Percentiles rank a stretch among this genome's conserved stretches.
These are phyloP conservation scores for Notodonta dromedarius DNA, from an alignment of 2,888 invertebrate genomes.

Conservation along the genomic window DNA sequence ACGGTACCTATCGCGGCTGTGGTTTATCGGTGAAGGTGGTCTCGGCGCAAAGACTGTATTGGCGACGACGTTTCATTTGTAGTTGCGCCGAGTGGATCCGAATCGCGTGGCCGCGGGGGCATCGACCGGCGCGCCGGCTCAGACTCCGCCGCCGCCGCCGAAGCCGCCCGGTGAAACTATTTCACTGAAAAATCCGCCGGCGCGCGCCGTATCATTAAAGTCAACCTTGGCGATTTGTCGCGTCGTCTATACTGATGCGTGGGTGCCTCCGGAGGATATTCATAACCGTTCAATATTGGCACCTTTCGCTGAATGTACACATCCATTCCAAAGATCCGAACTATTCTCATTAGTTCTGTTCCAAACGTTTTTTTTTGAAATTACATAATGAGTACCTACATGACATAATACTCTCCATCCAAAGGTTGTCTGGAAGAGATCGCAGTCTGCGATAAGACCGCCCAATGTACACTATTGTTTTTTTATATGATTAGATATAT, in stretches of 20 bases:
- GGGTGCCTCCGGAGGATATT: constrained; percentile 72
- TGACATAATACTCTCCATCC: no score
- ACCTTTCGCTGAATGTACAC: constrained; percentile 59
- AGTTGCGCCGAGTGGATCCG: constrained; percentile 66
- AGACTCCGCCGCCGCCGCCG: constrained; percentile 78
- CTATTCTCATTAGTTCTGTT: constrained; percentile 28
- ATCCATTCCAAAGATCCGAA: constrained; percentile 37
- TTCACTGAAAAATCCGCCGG: constrained; percentile 80
- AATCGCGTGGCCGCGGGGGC: constrained; percentile 77
- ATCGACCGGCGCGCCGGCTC: constrained; percentile 80
- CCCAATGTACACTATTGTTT: no score
- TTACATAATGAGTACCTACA: not conserved
- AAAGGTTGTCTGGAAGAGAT: no score
- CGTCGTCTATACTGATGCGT: constrained; percentile 75
- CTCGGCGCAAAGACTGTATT: constrained; percentile 35
- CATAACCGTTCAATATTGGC: constrained; percentile 75
- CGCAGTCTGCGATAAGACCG: no score
- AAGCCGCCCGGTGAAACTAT: constrained; percentile 75
- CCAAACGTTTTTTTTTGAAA: no score
- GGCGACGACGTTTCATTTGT: constrained; percentile 64
- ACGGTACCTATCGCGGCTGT: constrained; percentile 9
- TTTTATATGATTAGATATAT: no score
- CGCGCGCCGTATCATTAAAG: constrained; percentile 76
- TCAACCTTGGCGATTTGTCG: constrained; percentile 81
- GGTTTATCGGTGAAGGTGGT: constrained; percentile 31